Evolutionary conservation across 2,113 vertebrate species (phyloP).

Genomic region (Amblyopsis rosae): DNA sequence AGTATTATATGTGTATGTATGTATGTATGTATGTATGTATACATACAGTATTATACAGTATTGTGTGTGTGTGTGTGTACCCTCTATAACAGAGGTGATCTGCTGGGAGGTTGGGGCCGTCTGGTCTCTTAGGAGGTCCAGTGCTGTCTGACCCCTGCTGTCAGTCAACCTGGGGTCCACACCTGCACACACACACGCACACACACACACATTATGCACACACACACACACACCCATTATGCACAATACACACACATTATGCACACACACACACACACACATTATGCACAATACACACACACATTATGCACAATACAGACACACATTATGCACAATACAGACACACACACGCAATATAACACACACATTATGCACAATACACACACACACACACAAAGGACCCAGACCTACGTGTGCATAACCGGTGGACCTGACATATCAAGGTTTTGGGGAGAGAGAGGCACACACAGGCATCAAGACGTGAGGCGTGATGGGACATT

Average conservation of each 20-base stretch:
- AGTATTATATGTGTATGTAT: neutral
- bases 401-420: too few species aligned
- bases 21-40: constrained; percentile 17
- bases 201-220: constrained; percentile 26
- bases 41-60: neutral
- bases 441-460: too few species aligned
- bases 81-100: constrained; percentile 92
- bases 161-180: constrained; percentile 91
- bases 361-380: neutral
- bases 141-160: constrained; percentile 86
- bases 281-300: neutral
- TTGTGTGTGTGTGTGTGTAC: constrained; percentile 64
- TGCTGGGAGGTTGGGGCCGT: constrained; percentile 93
- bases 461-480: too few species aligned
- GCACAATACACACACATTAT: neutral
- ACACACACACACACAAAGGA: neutral
- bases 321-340: neutral
- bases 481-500: too few species aligned
- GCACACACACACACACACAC: neutral
- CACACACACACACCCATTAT: constrained; percentile 1
- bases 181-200: constrained; percentile 65
- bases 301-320: neutral
- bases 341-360: constrained; percentile 7
- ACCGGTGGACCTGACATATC: too few species aligned
- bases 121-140: constrained; percentile 93